Evolutionary conservation across 2,888 invertebrate species (phyloP).

Genomic region (Allolobophora icterica): DNA sequence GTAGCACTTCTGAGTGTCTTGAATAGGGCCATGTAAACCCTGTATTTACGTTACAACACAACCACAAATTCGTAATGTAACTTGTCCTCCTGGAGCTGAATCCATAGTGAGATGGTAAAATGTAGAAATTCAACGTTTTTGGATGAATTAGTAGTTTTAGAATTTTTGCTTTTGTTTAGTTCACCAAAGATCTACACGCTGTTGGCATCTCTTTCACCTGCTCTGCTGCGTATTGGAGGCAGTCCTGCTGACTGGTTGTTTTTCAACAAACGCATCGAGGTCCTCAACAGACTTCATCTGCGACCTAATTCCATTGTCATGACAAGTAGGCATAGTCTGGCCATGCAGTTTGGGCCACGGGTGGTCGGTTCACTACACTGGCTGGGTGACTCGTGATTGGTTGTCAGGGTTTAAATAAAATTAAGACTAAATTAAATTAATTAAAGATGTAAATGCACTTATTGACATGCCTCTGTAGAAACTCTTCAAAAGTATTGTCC

Average conservation of each 20-base stretch:
- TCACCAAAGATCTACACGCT: constrained; percentile 42
- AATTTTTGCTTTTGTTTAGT: constrained; percentile 7
- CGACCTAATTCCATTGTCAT: constrained; percentile 27
- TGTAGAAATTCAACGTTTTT: neutral
- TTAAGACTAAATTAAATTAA: neutral
- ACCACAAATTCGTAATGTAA: no score
- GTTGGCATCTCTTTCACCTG: constrained; percentile 43
- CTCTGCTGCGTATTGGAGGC: constrained; percentile 46
- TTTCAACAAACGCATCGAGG: constrained; percentile 35
- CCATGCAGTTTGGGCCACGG: neutral
- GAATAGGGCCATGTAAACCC: neutral
- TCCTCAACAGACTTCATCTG: constrained; percentile 19
- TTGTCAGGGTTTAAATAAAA: neutral
- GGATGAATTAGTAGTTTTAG: neutral
- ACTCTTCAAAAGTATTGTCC: neutral
- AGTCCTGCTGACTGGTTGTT: constrained; percentile 44
- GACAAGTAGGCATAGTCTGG: constrained; percentile 36
- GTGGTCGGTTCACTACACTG: neutral
- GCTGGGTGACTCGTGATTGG: neutral
- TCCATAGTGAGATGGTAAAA: neutral
- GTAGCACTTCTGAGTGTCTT: neutral
- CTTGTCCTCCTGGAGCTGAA: no score
- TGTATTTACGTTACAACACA: no score
- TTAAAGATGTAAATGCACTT: neutral
- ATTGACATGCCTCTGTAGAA: neutral